Evolutionary conservation across 2,797 vertebrate species (phyloP).

Genomic region (Arnoldichthys spilopterus): DNA sequence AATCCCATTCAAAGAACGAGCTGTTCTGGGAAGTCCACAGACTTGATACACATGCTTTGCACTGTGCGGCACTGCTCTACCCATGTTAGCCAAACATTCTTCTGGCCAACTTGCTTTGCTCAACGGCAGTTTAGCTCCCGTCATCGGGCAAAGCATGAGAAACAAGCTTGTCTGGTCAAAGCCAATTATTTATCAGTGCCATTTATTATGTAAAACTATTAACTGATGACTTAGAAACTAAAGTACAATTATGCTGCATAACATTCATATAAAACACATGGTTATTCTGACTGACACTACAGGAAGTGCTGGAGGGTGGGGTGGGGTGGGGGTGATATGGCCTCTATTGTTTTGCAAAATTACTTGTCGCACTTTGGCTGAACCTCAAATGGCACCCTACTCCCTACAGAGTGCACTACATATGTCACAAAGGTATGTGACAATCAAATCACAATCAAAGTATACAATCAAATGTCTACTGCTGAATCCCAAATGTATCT

Average conservation of each 20-base stretch:
- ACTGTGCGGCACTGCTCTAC: conserved; percentile 6
- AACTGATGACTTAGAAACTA: too few species aligned
- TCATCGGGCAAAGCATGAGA: conserved; percentile 28
- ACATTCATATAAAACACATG: neutral
- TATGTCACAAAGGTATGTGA: too few species aligned
- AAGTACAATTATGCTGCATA: neutral
- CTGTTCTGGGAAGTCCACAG: conserved; percentile 20
- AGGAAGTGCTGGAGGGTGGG: neutral
- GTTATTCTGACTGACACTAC: neutral
- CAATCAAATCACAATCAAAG: too few species aligned
- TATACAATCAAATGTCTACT: too few species aligned
- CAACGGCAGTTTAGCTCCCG: conserved; percentile 39
- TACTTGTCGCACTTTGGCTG: neutral
- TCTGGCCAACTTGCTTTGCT: conserved; percentile 29
- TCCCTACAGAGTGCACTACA: too few species aligned
- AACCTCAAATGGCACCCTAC: too few species aligned
- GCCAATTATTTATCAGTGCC: neutral
- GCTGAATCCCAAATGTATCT: too few species aligned
- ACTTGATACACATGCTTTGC: conserved; percentile 11
- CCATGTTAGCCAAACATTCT: conserved; percentile 37
- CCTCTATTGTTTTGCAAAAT: neutral
- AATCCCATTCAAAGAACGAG: conserved; percentile 25
- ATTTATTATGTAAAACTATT: neutral
- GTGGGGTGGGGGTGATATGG: neutral
- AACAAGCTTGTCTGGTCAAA: conserved; percentile 2